Percentiles rank a stretch among this genome's conserved stretches.
Conservation (phyloP, 1,140 invertebrate genomes). For the Coptotermes formosanus region DNA sequence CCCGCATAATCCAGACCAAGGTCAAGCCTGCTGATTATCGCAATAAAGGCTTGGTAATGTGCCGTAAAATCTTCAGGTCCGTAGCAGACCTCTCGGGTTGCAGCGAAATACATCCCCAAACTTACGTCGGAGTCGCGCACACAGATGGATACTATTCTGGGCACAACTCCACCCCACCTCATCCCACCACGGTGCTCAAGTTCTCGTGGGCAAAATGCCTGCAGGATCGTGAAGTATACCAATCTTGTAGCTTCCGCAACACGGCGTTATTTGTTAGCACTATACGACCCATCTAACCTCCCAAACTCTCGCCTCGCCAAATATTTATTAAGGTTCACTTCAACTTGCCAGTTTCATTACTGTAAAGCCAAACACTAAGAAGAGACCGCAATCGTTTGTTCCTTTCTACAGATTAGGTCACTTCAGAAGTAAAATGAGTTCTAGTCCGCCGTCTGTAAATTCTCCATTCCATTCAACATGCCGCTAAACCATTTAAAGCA, state of each 20-base stretch:
- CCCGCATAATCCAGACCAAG: neutral
- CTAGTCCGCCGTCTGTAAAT: too few species aligned
- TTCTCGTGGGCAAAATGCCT: neutral
- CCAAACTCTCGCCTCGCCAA: neutral
- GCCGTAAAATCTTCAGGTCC: too few species aligned
- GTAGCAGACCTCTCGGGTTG: neutral
- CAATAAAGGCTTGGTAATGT: neutral
- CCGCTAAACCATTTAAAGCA: too few species aligned
- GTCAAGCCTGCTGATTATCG: neutral
- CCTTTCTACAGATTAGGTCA: too few species aligned
- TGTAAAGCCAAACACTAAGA: too few species aligned
- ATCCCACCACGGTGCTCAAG: neutral
- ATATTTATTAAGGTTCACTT: neutral
- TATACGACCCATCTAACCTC: neutral
- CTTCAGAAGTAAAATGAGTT: too few species aligned
- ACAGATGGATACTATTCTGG: neutral
- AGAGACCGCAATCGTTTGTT: too few species aligned
- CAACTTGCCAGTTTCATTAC: too few species aligned
- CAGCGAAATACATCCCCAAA: neutral
- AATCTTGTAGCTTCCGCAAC: neutral
- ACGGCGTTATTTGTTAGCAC: neutral
- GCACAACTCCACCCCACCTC: neutral
- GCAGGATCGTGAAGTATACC: neutral
- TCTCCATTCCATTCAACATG: too few species aligned
- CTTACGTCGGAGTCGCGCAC: too few species aligned